These are phyloP conservation scores for Ptychadena robeensis DNA, from an alignment of 2,797 vertebrate genomes.

Conservation along the genomic window DNA sequence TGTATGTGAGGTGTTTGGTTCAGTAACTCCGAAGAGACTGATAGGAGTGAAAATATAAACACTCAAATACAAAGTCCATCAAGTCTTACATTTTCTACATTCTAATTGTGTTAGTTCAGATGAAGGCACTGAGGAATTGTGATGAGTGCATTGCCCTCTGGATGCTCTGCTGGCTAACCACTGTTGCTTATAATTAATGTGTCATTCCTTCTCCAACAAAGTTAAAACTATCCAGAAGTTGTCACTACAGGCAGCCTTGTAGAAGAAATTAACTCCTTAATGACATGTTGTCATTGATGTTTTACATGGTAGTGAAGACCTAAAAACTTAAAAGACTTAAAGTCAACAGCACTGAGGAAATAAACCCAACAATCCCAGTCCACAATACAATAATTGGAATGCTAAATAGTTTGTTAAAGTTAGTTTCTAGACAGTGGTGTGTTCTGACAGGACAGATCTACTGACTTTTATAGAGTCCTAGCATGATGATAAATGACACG, in stretches of 20 bases:
- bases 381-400: background rate
- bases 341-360: background rate
- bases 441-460: background rate
- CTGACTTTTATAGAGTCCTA: no score
- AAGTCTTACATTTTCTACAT: background rate
- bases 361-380: background rate
- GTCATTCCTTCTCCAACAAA: background rate
- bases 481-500: no score
- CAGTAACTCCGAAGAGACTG: background rate
- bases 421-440: no score
- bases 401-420: background rate
- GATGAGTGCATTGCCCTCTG: background rate
- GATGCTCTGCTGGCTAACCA: background rate
- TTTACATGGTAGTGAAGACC: background rate
- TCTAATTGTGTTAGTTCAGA: background rate
- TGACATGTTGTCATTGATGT: background rate
- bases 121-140: conserved; percentile 5
- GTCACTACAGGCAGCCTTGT: background rate
- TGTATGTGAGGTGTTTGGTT: background rate
- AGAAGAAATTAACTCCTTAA: background rate
- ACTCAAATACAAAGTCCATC: background rate
- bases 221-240: background rate
- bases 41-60: background rate
- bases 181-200: conserved; percentile 12
- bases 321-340: no score